Percentiles rank a stretch among this genome's conserved stretches.
phyloP scores from a whole-genome alignment of 2,113 vertebrate species.

The Balaenoptera acutorostrata region DNA sequence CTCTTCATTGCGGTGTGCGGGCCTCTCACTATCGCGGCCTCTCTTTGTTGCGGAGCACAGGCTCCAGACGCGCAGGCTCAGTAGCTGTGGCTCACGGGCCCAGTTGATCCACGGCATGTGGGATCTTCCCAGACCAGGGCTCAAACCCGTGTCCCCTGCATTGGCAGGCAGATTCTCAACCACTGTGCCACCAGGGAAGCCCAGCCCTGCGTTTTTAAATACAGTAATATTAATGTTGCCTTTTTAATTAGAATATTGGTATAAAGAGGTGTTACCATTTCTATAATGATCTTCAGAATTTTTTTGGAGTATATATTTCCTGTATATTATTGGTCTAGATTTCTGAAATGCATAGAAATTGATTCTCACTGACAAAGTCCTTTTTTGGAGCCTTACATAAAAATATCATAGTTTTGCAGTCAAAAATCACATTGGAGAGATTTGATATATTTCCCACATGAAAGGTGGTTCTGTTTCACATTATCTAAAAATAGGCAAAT shows the following conservation, averaged over 20 bases:
- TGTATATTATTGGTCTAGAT: neutral
- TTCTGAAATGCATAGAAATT: constrained; percentile 26
- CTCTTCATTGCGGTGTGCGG: no score
- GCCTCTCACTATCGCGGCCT: no score
- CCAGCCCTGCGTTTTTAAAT: neutral
- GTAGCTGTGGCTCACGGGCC: no score
- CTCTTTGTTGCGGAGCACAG: no score
- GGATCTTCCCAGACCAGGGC: no score
- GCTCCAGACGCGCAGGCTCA: no score
- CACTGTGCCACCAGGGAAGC: no score
- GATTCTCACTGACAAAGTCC: neutral
- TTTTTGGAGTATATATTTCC: neutral
- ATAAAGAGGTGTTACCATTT: neutral
- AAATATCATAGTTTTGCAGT: constrained; percentile 8
- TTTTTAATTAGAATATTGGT: constrained; percentile 31
- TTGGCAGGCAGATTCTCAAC: no score
- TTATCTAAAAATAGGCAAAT: constrained; percentile 43
- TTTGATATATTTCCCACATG: neutral
- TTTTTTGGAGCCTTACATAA: neutral
- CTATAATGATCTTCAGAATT: neutral
- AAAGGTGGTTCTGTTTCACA: constrained; percentile 37
- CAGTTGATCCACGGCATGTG: no score
- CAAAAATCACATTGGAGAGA: constrained; percentile 15
- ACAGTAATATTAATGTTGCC: neutral
- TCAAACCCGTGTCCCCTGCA: no score